phyloP scores from a whole-genome alignment of 1,140 invertebrate species.

The Sitophilus oryzae region DNA sequence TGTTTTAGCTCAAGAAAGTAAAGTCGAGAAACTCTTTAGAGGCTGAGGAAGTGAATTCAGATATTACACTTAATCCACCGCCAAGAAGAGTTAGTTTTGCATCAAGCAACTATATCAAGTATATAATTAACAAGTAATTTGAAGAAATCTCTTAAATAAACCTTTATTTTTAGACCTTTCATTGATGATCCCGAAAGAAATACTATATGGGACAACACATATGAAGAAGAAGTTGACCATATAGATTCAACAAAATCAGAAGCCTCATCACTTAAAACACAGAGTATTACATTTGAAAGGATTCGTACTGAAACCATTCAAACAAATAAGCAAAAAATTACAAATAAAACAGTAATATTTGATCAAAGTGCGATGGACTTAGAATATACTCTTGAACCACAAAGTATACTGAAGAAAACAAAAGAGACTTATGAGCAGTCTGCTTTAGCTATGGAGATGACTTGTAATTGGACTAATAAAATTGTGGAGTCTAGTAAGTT shows the following conservation, averaged over 20 bases:
- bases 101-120: conserved; percentile 12
- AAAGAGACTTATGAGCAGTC: neutral
- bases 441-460: neutral
- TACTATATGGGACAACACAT: conserved; percentile 20
- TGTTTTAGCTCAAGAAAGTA: neutral
- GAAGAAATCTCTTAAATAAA: neutral
- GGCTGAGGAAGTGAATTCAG: neutral
- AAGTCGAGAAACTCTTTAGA: neutral
- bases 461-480: neutral
- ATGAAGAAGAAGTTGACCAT: conserved; percentile 14
- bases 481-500: neutral
- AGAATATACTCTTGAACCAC: neutral
- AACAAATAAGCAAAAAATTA: neutral
- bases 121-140: neutral
- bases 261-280: too few relatives aligned
- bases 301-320: too few relatives aligned
- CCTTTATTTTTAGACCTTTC: conserved; percentile 9
- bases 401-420: neutral
- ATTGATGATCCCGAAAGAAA: conserved; percentile 11
- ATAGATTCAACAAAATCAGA: conserved; percentile 15
- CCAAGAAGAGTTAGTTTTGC: conserved; percentile 22
- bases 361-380: neutral
- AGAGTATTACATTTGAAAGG: too few relatives aligned
- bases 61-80: conserved; percentile 1
- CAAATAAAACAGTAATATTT: neutral